These are phyloP conservation scores for Hypsibius dujardini DNA, from an alignment of 1,140 invertebrate genomes.

Conservation along the genomic window DNA sequence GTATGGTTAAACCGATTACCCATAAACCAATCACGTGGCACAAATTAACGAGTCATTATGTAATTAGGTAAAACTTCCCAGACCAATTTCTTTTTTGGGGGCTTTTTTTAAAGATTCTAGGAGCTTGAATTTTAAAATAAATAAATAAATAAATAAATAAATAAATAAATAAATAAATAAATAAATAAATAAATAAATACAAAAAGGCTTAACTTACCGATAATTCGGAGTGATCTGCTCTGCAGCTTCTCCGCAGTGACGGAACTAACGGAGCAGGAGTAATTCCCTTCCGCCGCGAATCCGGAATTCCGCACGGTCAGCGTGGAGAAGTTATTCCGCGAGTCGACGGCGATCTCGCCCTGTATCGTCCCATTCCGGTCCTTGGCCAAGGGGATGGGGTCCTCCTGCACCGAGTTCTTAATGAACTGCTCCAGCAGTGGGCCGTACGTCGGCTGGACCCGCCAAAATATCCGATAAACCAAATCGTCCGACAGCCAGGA, in stretches of 20 bases:
- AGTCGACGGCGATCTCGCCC: neutral
- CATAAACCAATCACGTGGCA: too few relatives aligned
- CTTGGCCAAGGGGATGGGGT: neutral
- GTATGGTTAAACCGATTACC: too few relatives aligned
- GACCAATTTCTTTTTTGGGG: too few relatives aligned
- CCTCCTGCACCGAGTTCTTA: neutral
- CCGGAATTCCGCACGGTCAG: neutral
- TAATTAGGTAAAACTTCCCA: too few relatives aligned
- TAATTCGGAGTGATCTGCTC: neutral
- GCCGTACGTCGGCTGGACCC: neutral
- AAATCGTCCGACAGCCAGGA: slow-evolving; percentile 9
- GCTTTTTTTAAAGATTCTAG: too few relatives aligned
- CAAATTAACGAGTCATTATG: too few relatives aligned
- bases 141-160: too few relatives aligned
- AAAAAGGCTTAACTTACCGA: slow-evolving; percentile 13
- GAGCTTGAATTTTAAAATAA: too few relatives aligned
- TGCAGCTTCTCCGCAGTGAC: neutral
- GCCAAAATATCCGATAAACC: slow-evolving; percentile 13
- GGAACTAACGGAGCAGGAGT: neutral
- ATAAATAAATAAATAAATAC: neutral
- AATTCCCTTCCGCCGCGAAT: neutral
- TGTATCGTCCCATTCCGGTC: neutral
- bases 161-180: too few relatives aligned
- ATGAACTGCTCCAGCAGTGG: neutral
- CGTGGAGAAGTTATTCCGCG: neutral